Evolutionary conservation across 2,797 vertebrate genomes (phyloP), one percentile per base, ranked within the genome.

Genomic region (Propithecus deckenii): DNA sequence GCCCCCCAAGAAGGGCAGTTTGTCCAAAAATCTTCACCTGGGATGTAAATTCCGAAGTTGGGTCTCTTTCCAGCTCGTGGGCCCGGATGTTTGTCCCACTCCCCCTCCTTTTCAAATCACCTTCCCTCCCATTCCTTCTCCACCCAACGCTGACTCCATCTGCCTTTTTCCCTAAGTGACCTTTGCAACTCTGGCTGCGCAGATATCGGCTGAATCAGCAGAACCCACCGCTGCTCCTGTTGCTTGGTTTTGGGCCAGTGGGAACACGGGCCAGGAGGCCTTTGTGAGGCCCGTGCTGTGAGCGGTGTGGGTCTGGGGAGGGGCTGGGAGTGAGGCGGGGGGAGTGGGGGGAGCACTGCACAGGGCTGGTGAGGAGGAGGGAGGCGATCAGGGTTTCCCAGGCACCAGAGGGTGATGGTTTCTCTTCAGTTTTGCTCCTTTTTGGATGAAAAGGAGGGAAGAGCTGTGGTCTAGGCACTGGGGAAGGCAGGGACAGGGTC

Each of bases 201-300:
- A 86, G 86, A 67, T 55, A 94, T 65, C 84, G 94, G 93, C 96
- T 96, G 86, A 95, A 55, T 97, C 96, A 97, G 95, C 86, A 92
- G 48, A n/a, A 89, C 28, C 46, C 41, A 55, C 52, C 48, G 46
- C 86, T 86, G 35, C 41, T 95, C 46, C 17, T 88, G 57, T 89
- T 46, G 41, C 74, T 92, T 86, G 92, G 63, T 92, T 92, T 50
- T 13, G 9, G 48, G 83, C 83, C 75, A 93, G 41, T 2, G 0
- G 69, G 48, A 80, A 72, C 57, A 41, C 32, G 35, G 48, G n/a
- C 78, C 69, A 80, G 57, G 63, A 52, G 67, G 86, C 46, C 46
- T 78, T 41, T 7, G 5, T 32, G 57, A 48, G 69, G 59, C 80
- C 76, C 25, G 10, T 59, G 35, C 17, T 14, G 0, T 69, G 88